phyloP scores from a whole-genome alignment of 2,888 invertebrate species.

The Agonopterix alstromeriana region DNA sequence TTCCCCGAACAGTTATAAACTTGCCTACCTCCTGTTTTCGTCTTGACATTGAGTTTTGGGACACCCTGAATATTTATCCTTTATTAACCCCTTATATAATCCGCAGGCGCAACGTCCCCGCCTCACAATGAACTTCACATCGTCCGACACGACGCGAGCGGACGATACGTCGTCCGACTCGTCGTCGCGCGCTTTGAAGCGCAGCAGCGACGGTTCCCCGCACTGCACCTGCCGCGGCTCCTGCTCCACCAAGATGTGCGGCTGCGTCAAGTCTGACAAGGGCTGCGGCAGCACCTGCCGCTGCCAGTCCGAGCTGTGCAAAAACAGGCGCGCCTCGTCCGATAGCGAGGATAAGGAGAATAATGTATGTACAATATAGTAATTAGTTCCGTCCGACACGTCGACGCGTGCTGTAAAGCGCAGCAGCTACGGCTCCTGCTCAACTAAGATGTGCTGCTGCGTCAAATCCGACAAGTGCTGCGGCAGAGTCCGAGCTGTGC shows the following conservation, averaged over 20 bases:
- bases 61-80: no score
- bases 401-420: slow-evolving; percentile 60
- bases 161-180: slow-evolving; percentile 7
- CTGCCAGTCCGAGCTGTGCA: slow-evolving; percentile 65
- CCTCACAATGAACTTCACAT: slow-evolving; percentile 57
- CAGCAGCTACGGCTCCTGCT: slow-evolving; percentile 74
- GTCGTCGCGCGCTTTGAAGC: slow-evolving; percentile 49
- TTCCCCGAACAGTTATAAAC: no score
- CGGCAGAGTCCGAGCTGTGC: slow-evolving; percentile 46
- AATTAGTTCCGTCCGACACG: not conserved
- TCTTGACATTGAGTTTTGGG: no score
- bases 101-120: slow-evolving; percentile 54
- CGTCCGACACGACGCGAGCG: slow-evolving; percentile 10
- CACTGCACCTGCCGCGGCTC: slow-evolving; percentile 79
- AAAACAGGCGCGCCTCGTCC: slow-evolving; percentile 34
- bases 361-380: not conserved
- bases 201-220: slow-evolving; percentile 74
- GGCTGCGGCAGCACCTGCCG: slow-evolving; percentile 69
- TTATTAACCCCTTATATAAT: not conserved
- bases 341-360: slow-evolving; percentile 63
- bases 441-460: slow-evolving; percentile 78
- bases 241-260: slow-evolving; percentile 75
- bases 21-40: no score
- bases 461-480: slow-evolving; percentile 69
- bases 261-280: slow-evolving; percentile 71